Evolutionary conservation across 35 echinoderm and acorn worm genomes (phyloP), one percentile per base, ranked within the genome.

Genomic region (Hemicentrotus pulcherrimus): DNA sequence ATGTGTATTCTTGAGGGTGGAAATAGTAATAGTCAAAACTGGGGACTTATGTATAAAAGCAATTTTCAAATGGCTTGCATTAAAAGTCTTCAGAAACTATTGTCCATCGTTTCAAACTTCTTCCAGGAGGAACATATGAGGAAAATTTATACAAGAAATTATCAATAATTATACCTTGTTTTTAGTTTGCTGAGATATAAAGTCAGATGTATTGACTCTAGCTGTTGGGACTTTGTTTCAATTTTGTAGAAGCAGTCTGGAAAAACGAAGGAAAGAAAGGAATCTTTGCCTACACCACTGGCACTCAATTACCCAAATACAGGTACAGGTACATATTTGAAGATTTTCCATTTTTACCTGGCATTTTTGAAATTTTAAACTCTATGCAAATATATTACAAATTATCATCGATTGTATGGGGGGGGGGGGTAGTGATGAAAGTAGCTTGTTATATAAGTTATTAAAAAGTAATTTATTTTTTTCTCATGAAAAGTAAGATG

Each of bases 251-350:
- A 31, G 48, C 91, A 93, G 48, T 41, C 35, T 41, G 35, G 35
- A 41, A 32, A 18, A 12, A 93, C 91, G 5, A 93, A 58, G 46
- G 35, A 41, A 41, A 47, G 91, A 33, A 93, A 93, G 91, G 91
- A 93, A n/a, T 93, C 91, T 31, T 58, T 93, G 91, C 91, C 91
- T 11, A 55, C 91, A 16, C 24, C 48, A 31, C 19, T 58, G 15
- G 32, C 88, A 90, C 88, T 35, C n/a, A 87, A 1, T 78, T 78
- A 78, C 32, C 16, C 30, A 22, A 90, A 47, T 90, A 3, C 46
- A 33, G 46, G 88, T 47, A 45, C 31, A 35, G 86, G 9, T 88
- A 88, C 86, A 28, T 47, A 5, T 4, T 16, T 85, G 70, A 19
- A 85, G 70, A 85, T 85, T 33, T 31, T 31, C 9, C 4, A 90